Evolutionary conservation across 1,140 invertebrate genomes (phyloP).

Genomic region (Diorhabda sublineata): DNA sequence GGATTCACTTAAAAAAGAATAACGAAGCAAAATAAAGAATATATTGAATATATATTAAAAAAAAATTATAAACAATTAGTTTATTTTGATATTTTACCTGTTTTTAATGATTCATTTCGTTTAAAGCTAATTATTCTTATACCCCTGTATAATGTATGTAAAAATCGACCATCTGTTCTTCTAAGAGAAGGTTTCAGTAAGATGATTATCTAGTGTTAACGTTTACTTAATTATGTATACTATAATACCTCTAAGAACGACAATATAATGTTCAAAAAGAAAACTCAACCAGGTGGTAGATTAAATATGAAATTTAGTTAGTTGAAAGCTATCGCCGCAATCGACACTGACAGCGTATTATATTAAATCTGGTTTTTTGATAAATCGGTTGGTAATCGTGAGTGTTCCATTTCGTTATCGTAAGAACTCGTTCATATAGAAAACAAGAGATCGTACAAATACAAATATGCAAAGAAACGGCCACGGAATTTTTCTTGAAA

Average conservation of each 20-base stretch:
- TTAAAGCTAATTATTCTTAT: no score
- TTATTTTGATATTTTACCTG: no score
- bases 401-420: neutral
- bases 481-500: no score
- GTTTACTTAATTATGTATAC: conserved; percentile 16
- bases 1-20: no score
- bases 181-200: neutral
- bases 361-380: conserved; percentile 15
- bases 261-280: conserved; percentile 8
- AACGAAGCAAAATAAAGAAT: no score
- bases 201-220: conserved; percentile 6
- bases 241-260: conserved; percentile 11
- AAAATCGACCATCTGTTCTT: neutral
- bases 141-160: no score
- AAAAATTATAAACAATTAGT: no score
- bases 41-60: no score
- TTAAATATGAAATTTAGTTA: conserved; percentile 1
- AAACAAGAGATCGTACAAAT: no score
- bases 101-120: no score
- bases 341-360: conserved; percentile 8
- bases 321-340: conserved; percentile 12
- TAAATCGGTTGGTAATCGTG: neutral
- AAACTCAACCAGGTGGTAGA: conserved; percentile 15
- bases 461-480: no score
- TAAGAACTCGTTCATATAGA: neutral